A percentile compares a stretch with the other conserved stretches of the same genome.
Evolutionary conservation across 1,140 invertebrate species (phyloP).

Genomic region (Notospermus geniculatus): DNA sequence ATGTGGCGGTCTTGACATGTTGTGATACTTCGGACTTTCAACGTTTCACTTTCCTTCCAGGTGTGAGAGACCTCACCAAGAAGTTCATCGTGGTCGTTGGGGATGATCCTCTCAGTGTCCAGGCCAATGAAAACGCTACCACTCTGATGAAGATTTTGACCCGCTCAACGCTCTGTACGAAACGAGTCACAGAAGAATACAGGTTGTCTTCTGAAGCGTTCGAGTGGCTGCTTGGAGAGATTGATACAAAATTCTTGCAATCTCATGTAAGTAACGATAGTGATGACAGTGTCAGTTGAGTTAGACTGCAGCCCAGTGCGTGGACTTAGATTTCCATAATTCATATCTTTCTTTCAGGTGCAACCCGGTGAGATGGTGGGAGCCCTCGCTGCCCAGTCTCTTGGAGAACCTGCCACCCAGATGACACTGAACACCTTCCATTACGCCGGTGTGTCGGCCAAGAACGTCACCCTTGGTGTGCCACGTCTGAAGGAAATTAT

Average conservation of each 20-base stretch:
- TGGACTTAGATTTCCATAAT: too few relatives aligned
- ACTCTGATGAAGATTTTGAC: slow-evolving; percentile 94
- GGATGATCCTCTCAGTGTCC: slow-evolving; percentile 88
- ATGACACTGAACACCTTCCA: slow-evolving; percentile 99
- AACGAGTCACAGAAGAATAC: slow-evolving; percentile 92
- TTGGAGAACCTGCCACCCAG: slow-evolving; percentile 99
- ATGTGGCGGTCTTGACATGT: background rate
- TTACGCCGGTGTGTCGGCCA: slow-evolving; percentile 99
- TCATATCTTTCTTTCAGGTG: slow-evolving; percentile 50
- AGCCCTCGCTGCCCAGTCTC: slow-evolving; percentile 93
- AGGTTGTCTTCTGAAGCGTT: slow-evolving; percentile 93
- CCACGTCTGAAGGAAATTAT: slow-evolving; percentile 95
- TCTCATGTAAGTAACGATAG: slow-evolving; percentile 72
- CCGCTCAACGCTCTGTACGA: slow-evolving; percentile 83
- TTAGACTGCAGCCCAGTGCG: too few relatives aligned
- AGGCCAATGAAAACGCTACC: slow-evolving; percentile 98
- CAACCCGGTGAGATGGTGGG: slow-evolving; percentile 99
- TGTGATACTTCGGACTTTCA: too few relatives aligned
- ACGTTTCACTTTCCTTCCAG: slow-evolving; percentile 20
- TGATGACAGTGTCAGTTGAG: too few relatives aligned
- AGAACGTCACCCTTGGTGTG: slow-evolving; percentile 99
- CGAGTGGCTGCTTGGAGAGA: slow-evolving; percentile 99
- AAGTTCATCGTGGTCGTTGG: slow-evolving; percentile 72
- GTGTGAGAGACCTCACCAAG: slow-evolving; percentile 52
- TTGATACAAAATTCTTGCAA: slow-evolving; percentile 97